These are phyloP conservation scores for Neodiprion virginianus DNA, from an alignment of 1,140 invertebrate species.

Conservation along the genomic window DNA sequence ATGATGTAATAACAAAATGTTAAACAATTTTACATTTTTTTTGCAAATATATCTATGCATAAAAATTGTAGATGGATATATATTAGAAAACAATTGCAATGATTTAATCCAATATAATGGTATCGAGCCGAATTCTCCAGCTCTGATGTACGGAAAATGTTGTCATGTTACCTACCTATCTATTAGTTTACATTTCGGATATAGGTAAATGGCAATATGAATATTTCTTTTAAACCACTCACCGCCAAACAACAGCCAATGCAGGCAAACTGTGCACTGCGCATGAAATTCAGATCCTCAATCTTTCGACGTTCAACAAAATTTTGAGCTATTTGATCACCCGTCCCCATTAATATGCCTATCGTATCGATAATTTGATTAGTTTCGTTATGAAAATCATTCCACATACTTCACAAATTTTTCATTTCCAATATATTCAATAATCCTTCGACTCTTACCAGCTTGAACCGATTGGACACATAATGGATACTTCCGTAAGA, in stretches of 20 bases:
- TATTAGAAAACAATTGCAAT: too few species aligned
- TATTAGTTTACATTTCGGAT: too few species aligned
- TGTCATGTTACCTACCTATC: too few species aligned
- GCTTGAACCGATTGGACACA: conserved; percentile 52
- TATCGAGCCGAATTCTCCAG: too few species aligned
- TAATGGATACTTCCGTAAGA: conserved; percentile 46
- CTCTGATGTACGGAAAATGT: too few species aligned
- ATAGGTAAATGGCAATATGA: conserved; percentile 1
- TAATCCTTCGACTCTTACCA: conserved; percentile 38
- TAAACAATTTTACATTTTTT: too few species aligned
- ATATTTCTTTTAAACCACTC: conserved; percentile 37
- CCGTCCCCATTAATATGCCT: conserved; percentile 66
- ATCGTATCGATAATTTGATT: conserved; percentile 21
- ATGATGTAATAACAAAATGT: too few species aligned
- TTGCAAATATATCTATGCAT: too few species aligned
- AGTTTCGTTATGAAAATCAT: conserved; percentile 16
- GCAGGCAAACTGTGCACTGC: conserved; percentile 60
- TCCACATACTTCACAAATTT: conserved; percentile 14
- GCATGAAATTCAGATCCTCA: conserved; percentile 54
- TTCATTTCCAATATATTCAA: conserved; percentile 11
- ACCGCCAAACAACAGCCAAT: conserved; percentile 62
- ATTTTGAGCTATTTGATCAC: conserved; percentile 67
- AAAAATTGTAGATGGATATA: too few species aligned
- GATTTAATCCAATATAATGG: too few species aligned
- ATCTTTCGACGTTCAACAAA: conserved; percentile 60